Percentiles rank a stretch among this genome's conserved stretches.
Conservation (phyloP, 1,140 invertebrate species). For the Ylistrum balloti region DNA sequence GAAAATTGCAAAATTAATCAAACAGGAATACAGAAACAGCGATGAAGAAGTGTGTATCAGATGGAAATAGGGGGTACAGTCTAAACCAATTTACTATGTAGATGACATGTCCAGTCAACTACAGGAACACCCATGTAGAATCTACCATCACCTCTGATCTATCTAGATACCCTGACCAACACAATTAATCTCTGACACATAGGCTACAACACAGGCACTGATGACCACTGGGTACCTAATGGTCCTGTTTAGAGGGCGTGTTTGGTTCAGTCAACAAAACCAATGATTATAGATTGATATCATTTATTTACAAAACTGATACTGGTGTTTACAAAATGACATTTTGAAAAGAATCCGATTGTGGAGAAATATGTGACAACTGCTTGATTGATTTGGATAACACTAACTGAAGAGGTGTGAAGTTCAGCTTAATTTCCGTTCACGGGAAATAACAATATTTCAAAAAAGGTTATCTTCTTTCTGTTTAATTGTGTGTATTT, state of each 20-base stretch:
- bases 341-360: not conserved
- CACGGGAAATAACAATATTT: not conserved
- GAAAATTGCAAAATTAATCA: too few species aligned
- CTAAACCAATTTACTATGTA: too few species aligned
- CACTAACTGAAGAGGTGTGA: not conserved
- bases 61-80: not conserved
- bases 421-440: not conserved
- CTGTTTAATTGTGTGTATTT: constrained; percentile 17
- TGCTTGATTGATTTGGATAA: not conserved
- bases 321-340: not conserved
- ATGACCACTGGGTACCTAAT: constrained; percentile 32
- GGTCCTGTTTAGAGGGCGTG: not conserved
- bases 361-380: not conserved
- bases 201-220: not conserved
- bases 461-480: not conserved
- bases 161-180: not conserved
- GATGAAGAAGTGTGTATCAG: too few species aligned
- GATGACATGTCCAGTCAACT: not conserved
- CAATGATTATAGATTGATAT: not conserved
- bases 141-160: too few species aligned
- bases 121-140: not conserved
- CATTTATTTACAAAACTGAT: not conserved
- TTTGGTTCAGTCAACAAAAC: not conserved
- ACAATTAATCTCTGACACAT: not conserved
- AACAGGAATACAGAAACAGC: too few species aligned